Base-by-base conservation (phyloP, 2,113 vertebrate species). In the Montifringilla adamsi region DNA sequence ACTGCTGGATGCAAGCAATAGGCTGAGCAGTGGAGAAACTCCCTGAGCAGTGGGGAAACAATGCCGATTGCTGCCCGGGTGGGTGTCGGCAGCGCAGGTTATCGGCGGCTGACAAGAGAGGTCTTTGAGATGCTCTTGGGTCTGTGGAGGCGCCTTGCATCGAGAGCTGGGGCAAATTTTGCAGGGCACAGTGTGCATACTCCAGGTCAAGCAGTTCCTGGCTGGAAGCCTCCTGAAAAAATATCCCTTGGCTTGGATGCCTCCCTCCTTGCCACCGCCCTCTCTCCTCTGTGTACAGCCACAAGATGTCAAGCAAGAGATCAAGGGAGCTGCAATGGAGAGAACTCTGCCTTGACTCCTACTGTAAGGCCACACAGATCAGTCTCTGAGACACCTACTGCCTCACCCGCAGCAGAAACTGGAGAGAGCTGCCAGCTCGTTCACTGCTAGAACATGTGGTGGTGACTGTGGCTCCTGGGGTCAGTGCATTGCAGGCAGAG, bases 141-240 rank as follows among this genome's bases (percentile, higher is more conserved):
- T 44, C 64, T 23, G 8, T 22, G 37, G 46, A 41, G 47, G 73
- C 11, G 4, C 24, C 63, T 60, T 3, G 1, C 59, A 35, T 26
- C 0, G 3, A 49, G 46, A 49, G 18, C 59, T 35, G 64, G 8
- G 68, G 37, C 49, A 4, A 4, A 2, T 50, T 89, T 44, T 41
- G 41, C 46, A 58, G 73, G n/a, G 41, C 46, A 58, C 0, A 0
- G n/a, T 8, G 53, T 63, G 15, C 0, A 0, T 35, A 21, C 35
- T 18, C 15, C 58, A 19, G 68, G 49, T 68, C 77, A 35, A 73
- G 73, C 35, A 60, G 68, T 46, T 89, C 49, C 73, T 1, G 6
- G 31, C 43, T 58, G 50, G 30, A 56, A 91, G 26, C 37, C 0
- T 2, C 87, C 46, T 66, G 64, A 44, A 58, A 73, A 94, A 74